These are phyloP conservation scores for Antheraea assamensis DNA, from an alignment of 2,888 invertebrate species.

Conservation along the genomic window DNA sequence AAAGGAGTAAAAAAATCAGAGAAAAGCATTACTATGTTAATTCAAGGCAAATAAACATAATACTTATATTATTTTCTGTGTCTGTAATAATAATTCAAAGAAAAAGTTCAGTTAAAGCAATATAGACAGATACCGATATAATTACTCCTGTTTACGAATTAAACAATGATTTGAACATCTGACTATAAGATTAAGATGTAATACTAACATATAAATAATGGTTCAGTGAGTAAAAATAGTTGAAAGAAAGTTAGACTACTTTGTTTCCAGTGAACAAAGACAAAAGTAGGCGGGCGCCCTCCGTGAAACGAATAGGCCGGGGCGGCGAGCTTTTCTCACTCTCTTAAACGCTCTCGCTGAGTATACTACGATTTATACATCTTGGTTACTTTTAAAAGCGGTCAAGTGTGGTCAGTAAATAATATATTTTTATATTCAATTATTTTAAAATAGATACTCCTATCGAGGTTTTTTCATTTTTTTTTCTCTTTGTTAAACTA, in stretches of 20 bases:
- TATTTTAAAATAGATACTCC: background rate
- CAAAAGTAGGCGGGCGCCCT: constrained; percentile 74
- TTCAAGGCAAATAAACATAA: too few relatives aligned
- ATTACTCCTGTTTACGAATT: too few relatives aligned
- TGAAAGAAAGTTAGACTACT: constrained; percentile 9
- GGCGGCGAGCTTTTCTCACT: constrained; percentile 80
- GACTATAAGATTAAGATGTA: background rate
- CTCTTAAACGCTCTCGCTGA: constrained; percentile 72
- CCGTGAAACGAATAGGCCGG: constrained; percentile 76
- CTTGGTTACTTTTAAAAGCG: constrained; percentile 50
- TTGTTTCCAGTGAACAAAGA: constrained; percentile 41
- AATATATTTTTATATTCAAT: background rate
- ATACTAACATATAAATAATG: background rate
- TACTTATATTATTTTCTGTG: too few relatives aligned
- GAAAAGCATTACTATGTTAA: too few relatives aligned
- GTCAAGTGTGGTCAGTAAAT: constrained; percentile 23
- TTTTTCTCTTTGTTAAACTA: too few relatives aligned
- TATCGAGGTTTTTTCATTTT: background rate
- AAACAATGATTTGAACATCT: too few relatives aligned
- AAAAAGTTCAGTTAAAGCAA: too few relatives aligned
- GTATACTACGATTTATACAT: constrained; percentile 38
- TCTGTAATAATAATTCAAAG: too few relatives aligned
- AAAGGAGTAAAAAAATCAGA: too few relatives aligned
- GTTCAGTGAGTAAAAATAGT: constrained; percentile 36
- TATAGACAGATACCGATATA: too few relatives aligned